Evolutionary conservation across 2,797 vertebrate genomes (phyloP).

Genomic region (Anguilla pacifica): DNA sequence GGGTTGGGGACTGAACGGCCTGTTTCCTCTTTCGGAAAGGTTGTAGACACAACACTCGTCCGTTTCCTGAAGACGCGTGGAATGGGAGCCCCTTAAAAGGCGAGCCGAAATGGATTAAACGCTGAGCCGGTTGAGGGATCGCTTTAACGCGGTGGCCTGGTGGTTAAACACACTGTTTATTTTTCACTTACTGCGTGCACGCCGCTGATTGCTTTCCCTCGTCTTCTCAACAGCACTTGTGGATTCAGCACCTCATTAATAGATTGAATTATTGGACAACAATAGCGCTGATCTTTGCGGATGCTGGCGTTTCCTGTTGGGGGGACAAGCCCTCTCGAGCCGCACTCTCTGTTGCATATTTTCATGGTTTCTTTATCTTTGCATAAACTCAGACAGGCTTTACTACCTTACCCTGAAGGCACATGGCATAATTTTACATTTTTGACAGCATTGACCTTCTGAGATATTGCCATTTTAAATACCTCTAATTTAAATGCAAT

Average conservation of each 20-base stretch:
- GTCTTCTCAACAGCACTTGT: neutral
- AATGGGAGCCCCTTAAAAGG: neutral
- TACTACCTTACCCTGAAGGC: neutral
- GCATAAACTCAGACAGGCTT: neutral
- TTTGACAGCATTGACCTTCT: slow-evolving; percentile 10
- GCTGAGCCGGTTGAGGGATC: neutral
- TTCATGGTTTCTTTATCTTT: neutral
- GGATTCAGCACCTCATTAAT: neutral
- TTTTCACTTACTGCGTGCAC: neutral
- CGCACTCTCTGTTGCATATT: neutral
- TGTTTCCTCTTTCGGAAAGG: neutral
- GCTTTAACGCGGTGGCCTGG: neutral
- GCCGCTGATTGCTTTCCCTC: neutral
- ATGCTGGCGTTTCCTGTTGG: neutral
- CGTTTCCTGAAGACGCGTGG: neutral
- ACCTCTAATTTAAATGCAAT: neutral
- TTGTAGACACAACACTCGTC: neutral
- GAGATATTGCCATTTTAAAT: neutral
- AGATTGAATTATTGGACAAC: neutral
- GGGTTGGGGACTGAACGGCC: neutral
- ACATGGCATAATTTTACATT: neutral
- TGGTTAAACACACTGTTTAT: slow-evolving; percentile 2
- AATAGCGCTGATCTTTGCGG: neutral
- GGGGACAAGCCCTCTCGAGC: neutral
- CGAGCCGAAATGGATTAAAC: neutral